Evolutionary conservation across 2,113 vertebrate genomes (phyloP).

Genomic region (Eleginops maclovinus): DNA sequence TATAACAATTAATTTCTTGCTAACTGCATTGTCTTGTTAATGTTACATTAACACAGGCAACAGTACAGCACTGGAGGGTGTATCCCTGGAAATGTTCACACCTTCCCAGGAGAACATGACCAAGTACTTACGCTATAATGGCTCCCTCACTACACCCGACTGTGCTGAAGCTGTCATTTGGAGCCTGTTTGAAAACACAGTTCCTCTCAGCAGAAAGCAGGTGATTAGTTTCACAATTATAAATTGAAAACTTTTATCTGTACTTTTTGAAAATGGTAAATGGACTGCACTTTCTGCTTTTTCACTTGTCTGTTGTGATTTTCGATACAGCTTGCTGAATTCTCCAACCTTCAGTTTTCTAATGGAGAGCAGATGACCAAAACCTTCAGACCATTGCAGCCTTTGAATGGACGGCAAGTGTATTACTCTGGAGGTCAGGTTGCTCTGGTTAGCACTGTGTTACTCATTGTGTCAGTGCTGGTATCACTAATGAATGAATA

Average conservation of each 20-base stretch:
- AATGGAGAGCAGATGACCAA: constrained; percentile 61
- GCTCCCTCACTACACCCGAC: constrained; percentile 87
- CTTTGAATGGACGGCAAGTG: constrained; percentile 65
- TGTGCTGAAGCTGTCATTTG: constrained; percentile 85
- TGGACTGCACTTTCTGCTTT: background rate
- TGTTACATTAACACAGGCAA: constrained; percentile 54
- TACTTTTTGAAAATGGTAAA: background rate
- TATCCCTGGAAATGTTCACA: constrained; percentile 82
- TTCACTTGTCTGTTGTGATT: constrained; percentile 17
- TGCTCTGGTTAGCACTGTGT: constrained; percentile 23
- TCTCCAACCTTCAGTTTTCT: constrained; percentile 66
- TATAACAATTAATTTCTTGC: background rate
- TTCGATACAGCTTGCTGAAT: constrained; percentile 62
- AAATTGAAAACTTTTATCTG: background rate
- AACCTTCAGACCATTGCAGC: constrained; percentile 72
- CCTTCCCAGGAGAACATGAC: constrained; percentile 22
- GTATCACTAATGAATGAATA: background rate
- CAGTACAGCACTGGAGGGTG: constrained; percentile 19
- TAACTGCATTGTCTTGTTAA: constrained; percentile 17
- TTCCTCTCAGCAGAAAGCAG: constrained; percentile 83
- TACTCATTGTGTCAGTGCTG: constrained; percentile 56
- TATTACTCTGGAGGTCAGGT: constrained; percentile 64
- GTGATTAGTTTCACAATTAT: constrained; percentile 62
- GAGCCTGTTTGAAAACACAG: constrained; percentile 83
- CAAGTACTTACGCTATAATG: constrained; percentile 83